Base-by-base conservation (phyloP, 2,888 invertebrate species). In the Portevinia maculata region DNA sequence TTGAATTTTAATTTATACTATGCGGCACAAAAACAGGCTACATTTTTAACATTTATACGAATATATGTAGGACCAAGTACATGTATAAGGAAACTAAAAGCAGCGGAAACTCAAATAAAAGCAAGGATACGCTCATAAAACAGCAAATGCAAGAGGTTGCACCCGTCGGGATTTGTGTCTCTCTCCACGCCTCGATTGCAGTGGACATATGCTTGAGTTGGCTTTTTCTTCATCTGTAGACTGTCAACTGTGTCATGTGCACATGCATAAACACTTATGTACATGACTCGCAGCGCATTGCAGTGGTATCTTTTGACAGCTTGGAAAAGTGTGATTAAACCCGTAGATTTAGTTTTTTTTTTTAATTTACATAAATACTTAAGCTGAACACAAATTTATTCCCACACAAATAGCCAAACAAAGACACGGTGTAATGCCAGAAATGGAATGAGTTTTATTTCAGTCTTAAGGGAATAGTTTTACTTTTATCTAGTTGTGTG, bases 41-140 rank as follows among this genome's bases (percentile, higher is more conserved):
- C 44, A 75, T 55, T 60, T 53, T 44, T 21, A 37, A 21, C 21
- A 52, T 13, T 57, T 17, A 30, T 21, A 34, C 7, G n/a, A 60
- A 28, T 34, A 30, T 44, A 28, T 34, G 24, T 24, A 3, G 24
- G 24, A 24, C 30, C 59, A 34, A 13, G 24, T 24, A 24, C 5
- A 21, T 19, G 19, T n/a, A 48, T 15, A 15, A 1, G 17, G 15
- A 55, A 75, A 6, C 32, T 17, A 32, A 30, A 76, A 57, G 28
- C 53, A 69, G 34, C 17, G 32, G 53, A 70, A 70, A 69, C 39
- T 71, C 71, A 34, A 48, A 76, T 55, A 78, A 74, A 75, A 69
- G 46, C 62, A 79, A 79, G 69, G 75, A 69, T 75, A 69, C 65
- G 59, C 65, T 75, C 75, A 75, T 75, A 79, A 79, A 79, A 74